Percentiles rank a stretch among this genome's conserved stretches.
Conservation (phyloP, 2,888 invertebrate species). For the Nomada fucata region DNA sequence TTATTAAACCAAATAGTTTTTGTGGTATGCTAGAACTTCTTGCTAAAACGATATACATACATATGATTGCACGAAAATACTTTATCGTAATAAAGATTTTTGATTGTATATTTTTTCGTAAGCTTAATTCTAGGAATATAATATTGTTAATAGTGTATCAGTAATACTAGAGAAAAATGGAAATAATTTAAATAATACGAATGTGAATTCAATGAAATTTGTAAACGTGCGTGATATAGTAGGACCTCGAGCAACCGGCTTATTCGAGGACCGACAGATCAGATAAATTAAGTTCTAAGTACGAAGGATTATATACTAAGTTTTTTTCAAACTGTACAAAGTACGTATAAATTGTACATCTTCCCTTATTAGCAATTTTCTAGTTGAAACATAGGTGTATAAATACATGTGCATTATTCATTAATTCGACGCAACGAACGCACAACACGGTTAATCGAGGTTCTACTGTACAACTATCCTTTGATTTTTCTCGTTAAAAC, state of each 20-base stretch:
- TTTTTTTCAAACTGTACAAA: too few species aligned
- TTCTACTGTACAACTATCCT: background rate
- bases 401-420: too few species aligned
- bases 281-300: too few species aligned
- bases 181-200: background rate
- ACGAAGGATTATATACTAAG: too few species aligned
- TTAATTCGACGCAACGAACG: too few species aligned
- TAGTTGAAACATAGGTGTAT: too few species aligned
- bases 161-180: background rate
- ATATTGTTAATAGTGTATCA: background rate
- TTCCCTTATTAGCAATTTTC: too few species aligned
- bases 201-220: background rate
- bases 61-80: background rate
- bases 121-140: background rate
- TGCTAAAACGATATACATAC: background rate
- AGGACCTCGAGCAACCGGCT: too few species aligned
- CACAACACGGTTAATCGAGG: too few species aligned
- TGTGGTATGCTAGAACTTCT: background rate
- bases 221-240: background rate
- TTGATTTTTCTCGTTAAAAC: too few species aligned
- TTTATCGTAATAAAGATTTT: background rate
- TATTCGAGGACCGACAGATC: too few species aligned
- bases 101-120: background rate
- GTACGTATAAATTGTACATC: too few species aligned
- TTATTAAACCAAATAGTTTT: background rate